These are phyloP conservation scores for Orchesellides sinensis DNA, from an alignment of 2,888 invertebrate species.

Conservation along the genomic window DNA sequence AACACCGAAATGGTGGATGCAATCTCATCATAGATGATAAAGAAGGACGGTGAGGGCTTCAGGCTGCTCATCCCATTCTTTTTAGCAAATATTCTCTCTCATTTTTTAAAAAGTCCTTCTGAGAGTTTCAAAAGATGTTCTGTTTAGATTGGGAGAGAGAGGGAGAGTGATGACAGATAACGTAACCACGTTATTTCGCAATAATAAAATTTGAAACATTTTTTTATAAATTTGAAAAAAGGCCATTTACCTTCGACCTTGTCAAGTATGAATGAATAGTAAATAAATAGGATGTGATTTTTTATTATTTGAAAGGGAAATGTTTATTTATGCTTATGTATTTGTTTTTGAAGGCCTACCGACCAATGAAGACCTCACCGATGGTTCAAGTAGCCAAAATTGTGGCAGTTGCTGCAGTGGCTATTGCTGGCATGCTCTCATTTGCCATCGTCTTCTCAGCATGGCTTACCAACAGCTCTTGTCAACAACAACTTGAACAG, in stretches of 20 bases:
- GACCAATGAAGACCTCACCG: slow-evolving; percentile 80
- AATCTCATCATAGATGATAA: too few species aligned
- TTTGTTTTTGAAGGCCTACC: slow-evolving; percentile 85
- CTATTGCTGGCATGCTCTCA: slow-evolving; percentile 83
- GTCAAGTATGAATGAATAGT: not conserved
- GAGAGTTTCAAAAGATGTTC: too few species aligned
- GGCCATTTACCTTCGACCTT: slow-evolving; percentile 17
- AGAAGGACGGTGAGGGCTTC: too few species aligned
- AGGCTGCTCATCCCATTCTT: too few species aligned
- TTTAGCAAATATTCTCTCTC: too few species aligned
- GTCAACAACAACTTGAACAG: slow-evolving; percentile 67
- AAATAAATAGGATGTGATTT: not conserved
- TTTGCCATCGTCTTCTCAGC: slow-evolving; percentile 74
- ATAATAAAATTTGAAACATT: too few species aligned
- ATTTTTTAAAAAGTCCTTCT: too few species aligned
- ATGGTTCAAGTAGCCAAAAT: slow-evolving; percentile 92
- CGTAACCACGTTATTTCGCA: not conserved
- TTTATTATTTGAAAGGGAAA: not conserved
- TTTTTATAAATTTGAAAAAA: not conserved
- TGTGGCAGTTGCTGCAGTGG: slow-evolving; percentile 88
- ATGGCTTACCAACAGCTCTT: slow-evolving; percentile 70
- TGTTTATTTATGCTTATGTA: not conserved
- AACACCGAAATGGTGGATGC: too few species aligned
- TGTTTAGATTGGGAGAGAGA: not conserved
- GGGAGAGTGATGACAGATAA: not conserved